These are phyloP conservation scores for Sparus aurata DNA, from an alignment of 2,797 vertebrate species.

Conservation along the genomic window DNA sequence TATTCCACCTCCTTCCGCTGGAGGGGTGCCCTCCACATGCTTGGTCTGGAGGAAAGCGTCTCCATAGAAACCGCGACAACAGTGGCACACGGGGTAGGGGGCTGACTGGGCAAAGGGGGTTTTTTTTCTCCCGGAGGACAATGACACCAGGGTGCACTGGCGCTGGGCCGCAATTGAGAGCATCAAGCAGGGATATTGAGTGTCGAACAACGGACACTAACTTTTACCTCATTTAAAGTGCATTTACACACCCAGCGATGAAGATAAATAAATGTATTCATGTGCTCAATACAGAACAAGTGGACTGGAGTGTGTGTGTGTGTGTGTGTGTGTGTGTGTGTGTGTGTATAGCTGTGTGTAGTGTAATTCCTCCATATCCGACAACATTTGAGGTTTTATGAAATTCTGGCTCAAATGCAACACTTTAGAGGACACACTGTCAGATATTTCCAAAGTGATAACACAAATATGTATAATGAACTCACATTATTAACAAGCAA, in stretches of 20 bases:
- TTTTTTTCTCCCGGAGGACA: conserved; percentile 66
- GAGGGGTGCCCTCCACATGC: conserved; percentile 79
- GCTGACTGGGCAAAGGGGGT: conserved; percentile 64
- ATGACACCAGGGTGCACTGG: conserved; percentile 65
- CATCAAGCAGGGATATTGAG: conserved; percentile 61
- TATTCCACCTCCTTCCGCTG: conserved; percentile 80
- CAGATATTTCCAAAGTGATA: too few species aligned
- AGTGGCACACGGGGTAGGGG: conserved; percentile 84
- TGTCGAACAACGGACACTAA: conserved; percentile 53
- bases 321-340: background rate
- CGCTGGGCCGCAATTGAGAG: conserved; percentile 47
- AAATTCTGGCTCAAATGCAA: background rate
- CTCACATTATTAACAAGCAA: background rate
- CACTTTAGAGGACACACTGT: background rate
- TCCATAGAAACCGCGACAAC: conserved; percentile 89
- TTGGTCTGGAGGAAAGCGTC: conserved; percentile 81
- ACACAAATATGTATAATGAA: background rate
- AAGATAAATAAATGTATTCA: conserved; percentile 44
- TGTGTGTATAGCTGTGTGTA: conserved; percentile 1
- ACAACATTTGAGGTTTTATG: background rate
- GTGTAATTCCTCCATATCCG: conserved; percentile 6
- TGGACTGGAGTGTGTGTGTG: conserved; percentile 6
- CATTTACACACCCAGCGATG: conserved; percentile 44
- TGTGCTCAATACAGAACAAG: conserved; percentile 21
- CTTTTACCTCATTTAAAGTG: conserved; percentile 61